A percentile compares a stretch with the other conserved stretches of the same genome.
Evolutionary conservation across 1,140 invertebrate genomes (phyloP).

Genomic region (Drosophila parvula): DNA sequence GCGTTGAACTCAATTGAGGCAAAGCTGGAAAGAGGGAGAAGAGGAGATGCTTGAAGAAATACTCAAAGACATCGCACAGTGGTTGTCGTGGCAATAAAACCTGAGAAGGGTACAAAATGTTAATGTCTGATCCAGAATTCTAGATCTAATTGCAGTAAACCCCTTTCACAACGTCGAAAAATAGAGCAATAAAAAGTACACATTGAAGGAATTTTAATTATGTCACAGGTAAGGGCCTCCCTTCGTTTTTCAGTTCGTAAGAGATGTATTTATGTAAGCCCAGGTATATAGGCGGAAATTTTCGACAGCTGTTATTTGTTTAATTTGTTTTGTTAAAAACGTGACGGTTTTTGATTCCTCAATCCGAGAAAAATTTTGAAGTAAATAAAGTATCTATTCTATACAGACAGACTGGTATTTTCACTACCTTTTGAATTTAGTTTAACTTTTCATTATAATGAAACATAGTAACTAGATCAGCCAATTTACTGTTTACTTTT

Average conservation of each 20-base stretch:
- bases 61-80: conserved; percentile 29
- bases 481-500: no score
- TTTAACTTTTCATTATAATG: no score
- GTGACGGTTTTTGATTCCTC: not conserved
- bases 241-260: not conserved
- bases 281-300: conserved; percentile 20
- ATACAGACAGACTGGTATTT: not conserved
- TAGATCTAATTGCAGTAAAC: not conserved
- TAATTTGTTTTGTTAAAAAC: not conserved
- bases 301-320: conserved; percentile 29
- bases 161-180: not conserved
- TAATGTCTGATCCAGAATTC: conserved; percentile 1
- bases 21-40: conserved; percentile 7
- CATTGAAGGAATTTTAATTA: conserved; percentile 5
- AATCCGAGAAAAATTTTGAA: not conserved
- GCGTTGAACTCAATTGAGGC: conserved; percentile 58
- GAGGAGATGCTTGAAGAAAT: conserved; percentile 4
- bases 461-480: no score
- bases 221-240: conserved; percentile 12
- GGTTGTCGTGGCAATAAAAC: conserved; percentile 14
- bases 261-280: not conserved
- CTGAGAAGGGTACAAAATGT: not conserved
- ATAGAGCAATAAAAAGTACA: conserved; percentile 11
- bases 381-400: not conserved
- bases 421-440: no score